Conservation (phyloP, 2,797 vertebrate genomes). For the Morus bassanus region DNA sequence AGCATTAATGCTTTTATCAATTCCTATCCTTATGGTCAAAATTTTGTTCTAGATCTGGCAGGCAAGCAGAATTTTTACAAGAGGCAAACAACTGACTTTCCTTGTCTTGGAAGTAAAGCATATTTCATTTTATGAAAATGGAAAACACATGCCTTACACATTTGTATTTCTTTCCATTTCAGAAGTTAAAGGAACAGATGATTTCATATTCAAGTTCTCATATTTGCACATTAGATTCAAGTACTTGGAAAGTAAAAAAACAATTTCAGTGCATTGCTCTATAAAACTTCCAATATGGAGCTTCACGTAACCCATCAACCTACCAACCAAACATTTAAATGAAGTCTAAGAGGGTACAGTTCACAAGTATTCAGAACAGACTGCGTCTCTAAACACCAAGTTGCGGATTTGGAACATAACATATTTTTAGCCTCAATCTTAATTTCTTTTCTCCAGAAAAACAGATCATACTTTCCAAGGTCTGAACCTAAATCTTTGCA, state of each 20-base stretch:
- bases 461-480: neutral
- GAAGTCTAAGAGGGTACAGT: neutral
- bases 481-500: neutral
- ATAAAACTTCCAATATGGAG: neutral
- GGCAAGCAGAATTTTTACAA: neutral
- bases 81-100: neutral
- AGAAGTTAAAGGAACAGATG: neutral
- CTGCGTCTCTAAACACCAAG: neutral
- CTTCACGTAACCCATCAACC: neutral
- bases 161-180: neutral
- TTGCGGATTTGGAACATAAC: neutral
- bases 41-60: neutral
- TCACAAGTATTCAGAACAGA: neutral
- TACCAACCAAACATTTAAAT: neutral
- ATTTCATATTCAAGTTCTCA: neutral
- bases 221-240: neutral
- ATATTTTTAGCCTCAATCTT: neutral
- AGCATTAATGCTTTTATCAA: neutral
- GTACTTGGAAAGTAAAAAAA: neutral
- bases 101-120: neutral
- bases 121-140: neutral
- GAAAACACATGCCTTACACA: neutral
- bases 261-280: neutral
- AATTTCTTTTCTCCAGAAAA: neutral
- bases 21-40: neutral